A percentile compares a stretch with the other conserved stretches of the same genome.
Evolutionary conservation across 2,888 invertebrate species (phyloP).

Genomic region (Parasteatoda lunata): DNA sequence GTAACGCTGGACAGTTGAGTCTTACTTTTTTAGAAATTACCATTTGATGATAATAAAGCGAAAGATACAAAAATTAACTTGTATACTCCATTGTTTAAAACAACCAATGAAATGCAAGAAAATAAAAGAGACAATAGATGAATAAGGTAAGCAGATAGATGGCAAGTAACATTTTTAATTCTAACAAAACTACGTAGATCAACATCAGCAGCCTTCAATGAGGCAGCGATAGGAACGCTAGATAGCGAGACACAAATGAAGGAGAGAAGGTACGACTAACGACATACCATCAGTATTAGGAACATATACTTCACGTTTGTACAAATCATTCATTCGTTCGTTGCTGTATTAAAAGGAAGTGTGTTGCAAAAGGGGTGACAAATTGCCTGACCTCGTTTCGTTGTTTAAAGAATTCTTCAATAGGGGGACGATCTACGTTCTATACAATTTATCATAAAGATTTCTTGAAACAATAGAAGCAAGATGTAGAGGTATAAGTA

Average conservation of each 20-base stretch:
- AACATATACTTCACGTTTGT: neutral
- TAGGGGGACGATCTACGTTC: constrained; percentile 23
- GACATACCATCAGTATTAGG: neutral
- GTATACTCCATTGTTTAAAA: too few relatives aligned
- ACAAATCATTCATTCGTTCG: too few relatives aligned
- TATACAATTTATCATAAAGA: constrained; percentile 11
- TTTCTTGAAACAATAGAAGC: constrained; percentile 28
- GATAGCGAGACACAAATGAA: neutral
- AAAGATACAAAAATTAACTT: too few relatives aligned
- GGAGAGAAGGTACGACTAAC: neutral
- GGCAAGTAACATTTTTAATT: neutral
- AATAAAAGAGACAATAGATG: constrained; percentile 28
- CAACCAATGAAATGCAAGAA: constrained; percentile 10
- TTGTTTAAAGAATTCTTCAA: constrained; percentile 21
- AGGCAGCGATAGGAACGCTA: neutral
- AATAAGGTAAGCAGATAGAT: constrained; percentile 9
- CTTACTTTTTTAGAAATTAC: too few relatives aligned
- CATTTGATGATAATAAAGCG: too few relatives aligned
- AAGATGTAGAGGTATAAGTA: constrained; percentile 35
- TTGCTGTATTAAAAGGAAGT: constrained; percentile 5
- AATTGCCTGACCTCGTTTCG: constrained; percentile 57
- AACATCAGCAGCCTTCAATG: neutral
- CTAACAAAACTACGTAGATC: neutral
- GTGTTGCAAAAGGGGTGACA: constrained; percentile 47
- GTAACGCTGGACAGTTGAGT: too few relatives aligned